Conservation (phyloP, 1,140 invertebrate genomes). For the Battus philenor region DNA sequence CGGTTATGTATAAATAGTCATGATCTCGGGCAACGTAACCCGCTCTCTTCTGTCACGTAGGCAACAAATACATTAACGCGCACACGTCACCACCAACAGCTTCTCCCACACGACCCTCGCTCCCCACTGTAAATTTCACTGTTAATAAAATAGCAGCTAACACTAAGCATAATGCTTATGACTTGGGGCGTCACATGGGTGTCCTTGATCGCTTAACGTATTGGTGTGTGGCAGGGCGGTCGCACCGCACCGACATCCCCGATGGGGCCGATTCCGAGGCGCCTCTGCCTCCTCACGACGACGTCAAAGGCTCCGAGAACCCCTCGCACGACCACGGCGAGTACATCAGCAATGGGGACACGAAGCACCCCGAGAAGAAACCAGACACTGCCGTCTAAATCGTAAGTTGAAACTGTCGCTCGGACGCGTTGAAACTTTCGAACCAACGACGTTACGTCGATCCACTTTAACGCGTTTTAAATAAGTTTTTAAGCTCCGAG, state of each 20-base stretch:
- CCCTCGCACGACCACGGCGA: conserved; percentile 76
- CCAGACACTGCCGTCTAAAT: conserved; percentile 77
- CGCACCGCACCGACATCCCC: conserved; percentile 77
- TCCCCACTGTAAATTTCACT: background rate
- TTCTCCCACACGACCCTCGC: background rate
- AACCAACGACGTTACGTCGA: background rate
- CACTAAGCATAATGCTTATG: background rate
- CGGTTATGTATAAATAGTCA: no score
- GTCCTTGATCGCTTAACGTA: conserved; percentile 63
- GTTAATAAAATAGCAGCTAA: conserved; percentile 3
- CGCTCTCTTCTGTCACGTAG: no score
- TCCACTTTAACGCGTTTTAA: background rate
- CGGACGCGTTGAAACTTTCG: background rate
- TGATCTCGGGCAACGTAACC: no score
- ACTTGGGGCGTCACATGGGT: background rate
- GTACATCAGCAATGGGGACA: conserved; percentile 77
- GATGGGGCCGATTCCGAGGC: conserved; percentile 71
- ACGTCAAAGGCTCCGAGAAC: conserved; percentile 75
- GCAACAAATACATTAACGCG: no score
- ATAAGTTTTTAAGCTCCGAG: conserved; percentile 6
- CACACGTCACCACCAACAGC: conserved; percentile 1
- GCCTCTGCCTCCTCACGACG: conserved; percentile 65
- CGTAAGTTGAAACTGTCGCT: conserved; percentile 33
- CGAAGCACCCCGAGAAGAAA: conserved; percentile 76
- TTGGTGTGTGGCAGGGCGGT: conserved; percentile 75